Conservation (phyloP, 1,140 invertebrate genomes). For the Teleopsis dalmanni region DNA sequence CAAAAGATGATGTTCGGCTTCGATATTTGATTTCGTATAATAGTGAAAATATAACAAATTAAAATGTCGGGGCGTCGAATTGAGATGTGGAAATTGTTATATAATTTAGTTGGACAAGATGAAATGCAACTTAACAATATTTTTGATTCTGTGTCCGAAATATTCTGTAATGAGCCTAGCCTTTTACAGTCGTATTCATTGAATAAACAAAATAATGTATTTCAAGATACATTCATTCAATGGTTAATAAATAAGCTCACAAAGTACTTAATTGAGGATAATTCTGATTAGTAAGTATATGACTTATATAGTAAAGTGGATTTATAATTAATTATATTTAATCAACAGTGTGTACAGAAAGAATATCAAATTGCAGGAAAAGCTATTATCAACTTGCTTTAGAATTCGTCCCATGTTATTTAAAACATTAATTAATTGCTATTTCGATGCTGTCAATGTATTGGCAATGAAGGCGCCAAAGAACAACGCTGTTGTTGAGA, state of each 20-base stretch:
- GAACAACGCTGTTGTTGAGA: background rate
- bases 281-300: background rate
- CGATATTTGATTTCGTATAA: too few species aligned
- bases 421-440: constrained; percentile 20
- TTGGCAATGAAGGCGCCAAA: constrained; percentile 3
- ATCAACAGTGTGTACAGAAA: constrained; percentile 13
- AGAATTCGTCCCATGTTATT: constrained; percentile 29
- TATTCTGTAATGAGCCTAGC: constrained; percentile 35
- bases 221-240: constrained; percentile 31
- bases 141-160: constrained; percentile 33
- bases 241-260: constrained; percentile 35
- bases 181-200: constrained; percentile 30
- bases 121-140: constrained; percentile 21
- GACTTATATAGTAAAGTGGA: background rate
- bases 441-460: constrained; percentile 25
- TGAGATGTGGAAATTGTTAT: constrained; percentile 38
- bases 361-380: constrained; percentile 25
- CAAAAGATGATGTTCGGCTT: too few species aligned
- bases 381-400: constrained; percentile 29
- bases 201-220: constrained; percentile 20
- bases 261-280: constrained; percentile 19
- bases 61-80: constrained; percentile 30
- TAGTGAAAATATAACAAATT: background rate
- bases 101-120: constrained; percentile 30
- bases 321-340: too few species aligned